These are phyloP conservation scores for Anguilla rostrata DNA, from an alignment of 2,113 vertebrate genomes.

Conservation along the genomic window DNA sequence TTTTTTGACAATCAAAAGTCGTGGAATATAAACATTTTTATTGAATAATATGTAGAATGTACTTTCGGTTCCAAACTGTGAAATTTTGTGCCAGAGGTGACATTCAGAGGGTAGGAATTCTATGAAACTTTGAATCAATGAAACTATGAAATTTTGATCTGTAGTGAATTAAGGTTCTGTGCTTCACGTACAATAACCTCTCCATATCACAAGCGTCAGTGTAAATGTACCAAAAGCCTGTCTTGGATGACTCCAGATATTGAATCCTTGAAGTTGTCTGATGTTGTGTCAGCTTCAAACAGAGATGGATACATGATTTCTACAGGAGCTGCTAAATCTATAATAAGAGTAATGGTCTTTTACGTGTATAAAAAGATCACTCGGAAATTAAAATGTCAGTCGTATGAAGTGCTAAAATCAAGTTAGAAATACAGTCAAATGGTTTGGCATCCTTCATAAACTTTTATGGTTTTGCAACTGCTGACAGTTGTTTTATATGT, in stretches of 20 bases:
- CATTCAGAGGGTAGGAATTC: background rate
- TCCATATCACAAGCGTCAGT: background rate
- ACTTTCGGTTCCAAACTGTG: background rate
- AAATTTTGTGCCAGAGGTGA: background rate
- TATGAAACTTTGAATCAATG: background rate
- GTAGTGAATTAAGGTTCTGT: background rate
- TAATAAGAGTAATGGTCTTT: background rate
- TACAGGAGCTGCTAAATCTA: background rate
- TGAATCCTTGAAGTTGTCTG: background rate
- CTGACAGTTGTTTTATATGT: too few species aligned
- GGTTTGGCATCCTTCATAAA: too few species aligned
- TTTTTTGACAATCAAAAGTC: background rate
- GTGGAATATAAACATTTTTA: background rate
- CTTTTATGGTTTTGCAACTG: too few species aligned
- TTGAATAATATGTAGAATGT: constrained; percentile 5
- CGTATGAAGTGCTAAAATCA: too few species aligned
- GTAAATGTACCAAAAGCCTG: background rate
- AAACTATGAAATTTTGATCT: constrained; percentile 7
- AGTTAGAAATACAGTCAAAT: too few species aligned
- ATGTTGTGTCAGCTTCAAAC: background rate
- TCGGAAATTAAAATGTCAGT: too few species aligned
- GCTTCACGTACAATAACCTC: background rate
- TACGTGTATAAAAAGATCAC: background rate
- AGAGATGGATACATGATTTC: background rate
- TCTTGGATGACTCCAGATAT: background rate